Evolutionary conservation across 1,140 invertebrate genomes (phyloP).

Genomic region (Diprion similis): DNA sequence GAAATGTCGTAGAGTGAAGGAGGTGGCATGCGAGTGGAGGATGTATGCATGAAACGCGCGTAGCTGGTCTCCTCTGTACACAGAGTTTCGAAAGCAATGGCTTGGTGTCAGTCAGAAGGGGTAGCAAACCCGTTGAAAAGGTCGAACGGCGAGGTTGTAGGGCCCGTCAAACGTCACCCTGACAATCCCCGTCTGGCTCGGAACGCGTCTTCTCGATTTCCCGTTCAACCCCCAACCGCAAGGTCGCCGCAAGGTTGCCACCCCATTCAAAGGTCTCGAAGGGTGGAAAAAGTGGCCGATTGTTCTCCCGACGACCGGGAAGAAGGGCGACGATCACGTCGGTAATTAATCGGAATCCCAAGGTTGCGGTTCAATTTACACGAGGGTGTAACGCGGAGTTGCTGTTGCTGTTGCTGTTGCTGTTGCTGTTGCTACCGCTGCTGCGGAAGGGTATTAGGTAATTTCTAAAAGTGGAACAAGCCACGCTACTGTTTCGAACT

Average conservation of each 20-base stretch:
- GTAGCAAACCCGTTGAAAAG: conserved; percentile 23
- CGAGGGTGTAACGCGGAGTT: not conserved
- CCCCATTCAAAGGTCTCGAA: too few species aligned
- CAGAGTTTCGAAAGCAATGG: conserved; percentile 40
- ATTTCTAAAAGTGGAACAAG: conserved; percentile 5
- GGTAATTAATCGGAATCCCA: not conserved
- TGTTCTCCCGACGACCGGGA: not conserved
- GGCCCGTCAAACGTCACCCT: conserved; percentile 2
- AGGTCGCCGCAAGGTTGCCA: too few species aligned
- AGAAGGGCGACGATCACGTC: not conserved
- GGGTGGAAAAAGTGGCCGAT: too few species aligned
- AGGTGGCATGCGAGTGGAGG: too few species aligned
- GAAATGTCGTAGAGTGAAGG: too few species aligned
- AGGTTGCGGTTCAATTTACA: not conserved
- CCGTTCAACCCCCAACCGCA: not conserved
- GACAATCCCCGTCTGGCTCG: not conserved
- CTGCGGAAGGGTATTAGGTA: not conserved
- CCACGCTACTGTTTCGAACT: not conserved
- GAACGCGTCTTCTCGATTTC: conserved; percentile 1
- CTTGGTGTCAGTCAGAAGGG: conserved; percentile 33
- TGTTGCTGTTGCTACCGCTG: too few species aligned
- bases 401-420: too few species aligned
- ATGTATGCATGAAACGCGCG: too few species aligned
- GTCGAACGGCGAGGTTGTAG: not conserved
- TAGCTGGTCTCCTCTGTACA: too few species aligned